phyloP scores from a whole-genome alignment of 2,888 invertebrate genomes.

The Candidula unifasciata region DNA sequence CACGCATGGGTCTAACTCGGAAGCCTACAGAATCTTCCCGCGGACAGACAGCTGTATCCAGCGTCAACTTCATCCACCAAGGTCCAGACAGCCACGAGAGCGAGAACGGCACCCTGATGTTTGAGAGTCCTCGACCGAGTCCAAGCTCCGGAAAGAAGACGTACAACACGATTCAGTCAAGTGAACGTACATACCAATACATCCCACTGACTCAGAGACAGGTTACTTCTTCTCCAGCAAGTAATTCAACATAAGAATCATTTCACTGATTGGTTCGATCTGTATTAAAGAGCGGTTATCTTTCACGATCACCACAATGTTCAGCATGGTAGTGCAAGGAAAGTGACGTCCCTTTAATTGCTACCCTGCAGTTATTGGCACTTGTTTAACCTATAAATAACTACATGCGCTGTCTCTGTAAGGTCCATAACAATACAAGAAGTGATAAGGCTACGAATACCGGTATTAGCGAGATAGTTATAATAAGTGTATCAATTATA shows the following conservation, averaged over 20 bases:
- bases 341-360: no score
- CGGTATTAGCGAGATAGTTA: no score
- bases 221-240: constrained; percentile 20
- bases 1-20: constrained; percentile 39
- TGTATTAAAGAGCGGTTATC: neutral
- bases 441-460: no score
- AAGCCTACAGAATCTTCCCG: constrained; percentile 47
- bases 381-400: no score
- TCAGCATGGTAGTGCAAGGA: no score
- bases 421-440: no score
- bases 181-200: constrained; percentile 45
- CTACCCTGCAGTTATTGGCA: no score
- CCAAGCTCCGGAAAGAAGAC: constrained; percentile 41
- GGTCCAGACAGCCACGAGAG: constrained; percentile 50
- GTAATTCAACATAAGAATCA: neutral
- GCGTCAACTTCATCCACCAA: constrained; percentile 50
- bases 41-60: constrained; percentile 48
- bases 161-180: constrained; percentile 46
- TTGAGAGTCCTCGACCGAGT: constrained; percentile 41
- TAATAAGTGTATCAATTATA: no score
- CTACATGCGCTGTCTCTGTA: no score
- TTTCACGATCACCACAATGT: no score
- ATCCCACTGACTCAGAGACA: constrained; percentile 42
- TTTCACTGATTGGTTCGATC: neutral
- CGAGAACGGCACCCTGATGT: constrained; percentile 45